These are phyloP conservation scores for Radopholus similis DNA, from an alignment of 1,140 invertebrate species.

Conservation along the genomic window DNA sequence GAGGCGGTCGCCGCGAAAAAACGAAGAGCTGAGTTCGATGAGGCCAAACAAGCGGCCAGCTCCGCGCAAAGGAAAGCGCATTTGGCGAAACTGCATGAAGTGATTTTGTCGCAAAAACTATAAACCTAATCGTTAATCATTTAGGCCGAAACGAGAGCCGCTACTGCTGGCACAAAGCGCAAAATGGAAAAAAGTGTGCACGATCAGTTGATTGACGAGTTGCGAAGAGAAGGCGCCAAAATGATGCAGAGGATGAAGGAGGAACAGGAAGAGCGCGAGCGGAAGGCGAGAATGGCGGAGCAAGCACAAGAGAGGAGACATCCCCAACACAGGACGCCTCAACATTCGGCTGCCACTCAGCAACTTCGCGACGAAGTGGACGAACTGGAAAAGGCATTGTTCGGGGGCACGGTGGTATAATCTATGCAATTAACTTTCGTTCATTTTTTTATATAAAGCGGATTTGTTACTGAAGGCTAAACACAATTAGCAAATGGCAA, in stretches of 20 bases:
- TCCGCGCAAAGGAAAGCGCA: background rate
- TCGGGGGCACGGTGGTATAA: constrained; percentile 16
- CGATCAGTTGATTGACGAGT: constrained; percentile 13
- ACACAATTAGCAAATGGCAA: no score
- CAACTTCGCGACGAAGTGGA: constrained; percentile 12
- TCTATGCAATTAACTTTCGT: no score
- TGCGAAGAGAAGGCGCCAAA: constrained; percentile 13
- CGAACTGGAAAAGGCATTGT: constrained; percentile 7
- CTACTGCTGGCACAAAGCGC: background rate
- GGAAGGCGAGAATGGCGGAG: background rate
- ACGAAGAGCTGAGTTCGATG: constrained; percentile 16
- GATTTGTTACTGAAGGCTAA: no score
- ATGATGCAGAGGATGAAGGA: constrained; percentile 21
- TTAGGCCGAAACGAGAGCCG: background rate
- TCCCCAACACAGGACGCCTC: background rate
- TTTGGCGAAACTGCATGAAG: constrained; percentile 10
- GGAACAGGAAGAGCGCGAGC: background rate
- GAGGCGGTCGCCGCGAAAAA: constrained; percentile 10
- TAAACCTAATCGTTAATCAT: background rate
- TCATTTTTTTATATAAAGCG: no score
- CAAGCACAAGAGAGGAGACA: background rate
- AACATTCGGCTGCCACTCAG: background rate
- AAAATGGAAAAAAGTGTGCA: background rate
- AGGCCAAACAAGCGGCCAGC: constrained; percentile 8
- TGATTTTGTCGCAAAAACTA: background rate